phyloP scores from a whole-genome alignment of 23 tunicate genomes.

The Trididemnum clinides region DNA sequence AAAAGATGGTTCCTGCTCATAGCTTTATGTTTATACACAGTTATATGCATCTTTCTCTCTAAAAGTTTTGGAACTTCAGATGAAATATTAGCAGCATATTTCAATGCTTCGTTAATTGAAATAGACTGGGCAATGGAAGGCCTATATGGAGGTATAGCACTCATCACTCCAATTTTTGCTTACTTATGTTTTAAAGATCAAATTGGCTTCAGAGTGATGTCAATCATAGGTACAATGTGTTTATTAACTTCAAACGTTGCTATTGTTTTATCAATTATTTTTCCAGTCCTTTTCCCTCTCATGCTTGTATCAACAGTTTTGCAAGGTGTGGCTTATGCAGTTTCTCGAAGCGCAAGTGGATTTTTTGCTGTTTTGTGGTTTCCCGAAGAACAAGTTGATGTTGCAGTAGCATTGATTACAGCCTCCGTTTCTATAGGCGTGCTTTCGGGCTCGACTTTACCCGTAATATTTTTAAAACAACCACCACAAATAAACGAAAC shows the following conservation, averaged over 20 bases:
- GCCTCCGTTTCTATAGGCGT: neutral
- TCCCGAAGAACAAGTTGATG: constrained; percentile 15
- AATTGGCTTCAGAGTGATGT: neutral
- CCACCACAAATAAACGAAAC: neutral
- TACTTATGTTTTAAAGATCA: neutral
- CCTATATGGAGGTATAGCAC: neutral
- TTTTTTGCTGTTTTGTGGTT: constrained; percentile 25
- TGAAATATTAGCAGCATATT: neutral
- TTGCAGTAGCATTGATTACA: neutral
- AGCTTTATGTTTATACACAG: neutral
- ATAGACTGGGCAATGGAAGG: neutral
- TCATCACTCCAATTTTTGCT: neutral
- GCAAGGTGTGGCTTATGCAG: constrained; percentile 7
- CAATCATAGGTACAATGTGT: neutral
- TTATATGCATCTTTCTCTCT: neutral
- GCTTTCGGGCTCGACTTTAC: neutral
- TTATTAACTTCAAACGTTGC: neutral
- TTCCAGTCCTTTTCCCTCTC: neutral
- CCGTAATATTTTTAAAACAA: neutral
- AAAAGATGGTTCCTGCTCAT: neutral
- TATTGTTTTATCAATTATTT: neutral
- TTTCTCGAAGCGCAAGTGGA: neutral
- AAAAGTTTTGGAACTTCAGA: neutral
- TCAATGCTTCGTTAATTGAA: neutral
- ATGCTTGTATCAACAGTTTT: neutral